Evolutionary conservation across 2,797 vertebrate species (phyloP).

Genomic region (Rousettus madagascariensis): DNA sequence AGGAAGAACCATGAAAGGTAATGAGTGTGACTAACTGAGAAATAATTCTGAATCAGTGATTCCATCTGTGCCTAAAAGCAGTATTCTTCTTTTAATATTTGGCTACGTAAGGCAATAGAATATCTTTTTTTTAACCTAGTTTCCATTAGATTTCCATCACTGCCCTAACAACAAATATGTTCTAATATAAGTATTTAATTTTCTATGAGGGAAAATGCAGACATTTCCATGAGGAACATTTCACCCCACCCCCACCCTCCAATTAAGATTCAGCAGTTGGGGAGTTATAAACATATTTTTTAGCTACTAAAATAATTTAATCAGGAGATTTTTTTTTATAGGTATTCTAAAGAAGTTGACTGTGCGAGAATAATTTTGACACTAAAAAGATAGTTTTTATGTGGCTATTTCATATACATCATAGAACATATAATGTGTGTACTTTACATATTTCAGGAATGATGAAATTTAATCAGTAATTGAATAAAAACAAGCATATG

Average conservation of each 20-base stretch:
- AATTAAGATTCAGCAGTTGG: not conserved
- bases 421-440: not conserved
- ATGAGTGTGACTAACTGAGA: not conserved
- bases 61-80: not conserved
- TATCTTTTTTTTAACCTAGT: not conserved
- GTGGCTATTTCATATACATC: not conserved
- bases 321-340: not conserved
- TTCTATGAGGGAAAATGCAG: not conserved
- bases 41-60: not conserved
- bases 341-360: not conserved
- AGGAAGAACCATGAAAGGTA: not conserved
- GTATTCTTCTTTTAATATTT: not conserved
- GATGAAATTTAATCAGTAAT: not conserved
- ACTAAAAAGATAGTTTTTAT: not conserved
- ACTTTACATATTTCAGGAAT: not conserved
- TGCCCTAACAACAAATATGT: not conserved
- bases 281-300: not conserved
- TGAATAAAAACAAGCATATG: not conserved
- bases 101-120: not conserved
- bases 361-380: not conserved
- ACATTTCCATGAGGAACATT: not conserved
- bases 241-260: not conserved
- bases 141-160: not conserved
- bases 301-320: not conserved
- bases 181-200: not conserved